Evolutionary conservation across 2,888 invertebrate species (phyloP).

Genomic region (Prosapia bicincta): DNA sequence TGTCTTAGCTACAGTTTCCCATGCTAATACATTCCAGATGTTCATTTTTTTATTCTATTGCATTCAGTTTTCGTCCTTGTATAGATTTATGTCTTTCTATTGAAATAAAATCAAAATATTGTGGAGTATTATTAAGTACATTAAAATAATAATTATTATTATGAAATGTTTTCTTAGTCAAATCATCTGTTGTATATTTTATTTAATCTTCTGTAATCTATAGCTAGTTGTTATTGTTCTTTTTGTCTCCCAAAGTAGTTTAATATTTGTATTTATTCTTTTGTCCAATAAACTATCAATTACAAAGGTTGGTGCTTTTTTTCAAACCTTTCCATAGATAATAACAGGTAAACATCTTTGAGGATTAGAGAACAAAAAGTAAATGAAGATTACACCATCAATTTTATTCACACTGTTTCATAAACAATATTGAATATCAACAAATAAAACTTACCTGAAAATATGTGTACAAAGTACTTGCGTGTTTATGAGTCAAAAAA

Average conservation of each 20-base stretch:
- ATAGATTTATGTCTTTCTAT: neutral
- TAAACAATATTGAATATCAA: no score
- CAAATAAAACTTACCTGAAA: no score
- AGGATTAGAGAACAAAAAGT: no score
- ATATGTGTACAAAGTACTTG: no score
- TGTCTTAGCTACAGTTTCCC: neutral
- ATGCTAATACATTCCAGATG: neutral
- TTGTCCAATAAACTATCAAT: neutral
- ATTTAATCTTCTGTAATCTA: neutral
- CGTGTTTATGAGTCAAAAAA: no score
- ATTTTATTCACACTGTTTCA: no score
- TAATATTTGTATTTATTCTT: constrained; percentile 1
- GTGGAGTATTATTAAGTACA: neutral
- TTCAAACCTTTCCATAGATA: no score
- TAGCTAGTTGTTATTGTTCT: neutral
- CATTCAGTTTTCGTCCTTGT: neutral
- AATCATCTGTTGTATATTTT: neutral
- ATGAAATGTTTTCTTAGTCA: neutral
- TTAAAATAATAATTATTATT: neutral
- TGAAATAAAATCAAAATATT: constrained; percentile 2
- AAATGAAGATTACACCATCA: no score
- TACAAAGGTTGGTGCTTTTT: no score
- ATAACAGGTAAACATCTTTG: no score
- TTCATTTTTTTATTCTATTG: neutral
- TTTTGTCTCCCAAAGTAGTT: neutral